Evolutionary conservation across 2,888 invertebrate genomes (phyloP).

Genomic region (Tethea ocularis): DNA sequence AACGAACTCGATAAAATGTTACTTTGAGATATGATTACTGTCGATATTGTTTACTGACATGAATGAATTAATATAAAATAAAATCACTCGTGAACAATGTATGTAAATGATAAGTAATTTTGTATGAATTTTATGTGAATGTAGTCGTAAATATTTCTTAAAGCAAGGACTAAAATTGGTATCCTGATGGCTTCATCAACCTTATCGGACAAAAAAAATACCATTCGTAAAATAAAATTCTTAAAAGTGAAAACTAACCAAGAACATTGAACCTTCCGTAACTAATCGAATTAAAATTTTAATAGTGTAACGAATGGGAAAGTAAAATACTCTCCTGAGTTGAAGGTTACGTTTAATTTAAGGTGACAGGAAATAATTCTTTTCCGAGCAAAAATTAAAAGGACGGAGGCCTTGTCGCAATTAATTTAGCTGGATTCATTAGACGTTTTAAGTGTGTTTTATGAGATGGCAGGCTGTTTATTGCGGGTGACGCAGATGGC

Average conservation of each 20-base stretch:
- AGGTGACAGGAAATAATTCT: conserved; percentile 37
- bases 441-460: conserved; percentile 51
- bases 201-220: not conserved
- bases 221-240: not conserved
- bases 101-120: too few species aligned
- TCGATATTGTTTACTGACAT: not conserved
- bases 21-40: not conserved
- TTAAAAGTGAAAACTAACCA: not conserved
- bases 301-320: conserved; percentile 26
- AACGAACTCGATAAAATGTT: not conserved
- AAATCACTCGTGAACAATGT: not conserved
- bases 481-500: conserved; percentile 34
- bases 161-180: too few species aligned
- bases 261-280: conserved; percentile 13
- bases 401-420: conserved; percentile 40
- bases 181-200: too few species aligned
- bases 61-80: not conserved
- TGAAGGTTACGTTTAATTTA: conserved; percentile 44
- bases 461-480: conserved; percentile 42
- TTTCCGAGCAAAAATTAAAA: conserved; percentile 38
- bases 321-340: conserved; percentile 20
- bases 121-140: too few species aligned
- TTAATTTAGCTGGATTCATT: conserved; percentile 58
- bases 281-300: conserved; percentile 32
- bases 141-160: too few species aligned